phyloP scores from a whole-genome alignment of 1,140 invertebrate species.

The Intoshia linei region DNA sequence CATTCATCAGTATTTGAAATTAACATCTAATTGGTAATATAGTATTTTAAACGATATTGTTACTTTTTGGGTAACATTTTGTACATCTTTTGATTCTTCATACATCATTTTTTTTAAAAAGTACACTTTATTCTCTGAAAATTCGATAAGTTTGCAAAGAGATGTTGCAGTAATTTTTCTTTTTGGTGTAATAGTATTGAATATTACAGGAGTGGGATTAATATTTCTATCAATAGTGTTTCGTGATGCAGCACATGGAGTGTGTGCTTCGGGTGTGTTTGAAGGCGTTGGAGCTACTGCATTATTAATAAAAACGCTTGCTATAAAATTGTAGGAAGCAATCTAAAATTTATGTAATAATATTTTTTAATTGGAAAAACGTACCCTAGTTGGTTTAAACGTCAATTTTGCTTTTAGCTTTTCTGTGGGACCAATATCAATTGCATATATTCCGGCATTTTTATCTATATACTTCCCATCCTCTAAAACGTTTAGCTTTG shows the following conservation, averaged over 20 bases:
- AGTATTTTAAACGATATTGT: too few species aligned
- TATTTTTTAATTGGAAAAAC: background rate
- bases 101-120: too few species aligned
- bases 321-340: constrained; percentile 20
- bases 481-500: constrained; percentile 9
- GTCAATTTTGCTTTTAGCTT: constrained; percentile 13
- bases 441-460: constrained; percentile 16
- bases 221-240: constrained; percentile 17
- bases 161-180: constrained; percentile 18
- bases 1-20: too few species aligned
- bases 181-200: constrained; percentile 12
- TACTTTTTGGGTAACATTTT: too few species aligned
- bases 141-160: constrained; percentile 13
- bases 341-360: constrained; percentile 9
- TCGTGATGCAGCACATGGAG: constrained; percentile 12
- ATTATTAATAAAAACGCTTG: constrained; percentile 16
- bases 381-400: constrained; percentile 18
- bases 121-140: constrained; percentile 8
- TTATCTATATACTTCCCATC: constrained; percentile 13
- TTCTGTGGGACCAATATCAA: constrained; percentile 13
- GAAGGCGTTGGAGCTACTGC: constrained; percentile 12
- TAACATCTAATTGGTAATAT: too few species aligned
- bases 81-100: too few species aligned
- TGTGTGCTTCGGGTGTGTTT: constrained; percentile 13
- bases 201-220: constrained; percentile 13